phyloP scores from a whole-genome alignment of 1,140 invertebrate species.

The Dendrolimus kikuchii region DNA sequence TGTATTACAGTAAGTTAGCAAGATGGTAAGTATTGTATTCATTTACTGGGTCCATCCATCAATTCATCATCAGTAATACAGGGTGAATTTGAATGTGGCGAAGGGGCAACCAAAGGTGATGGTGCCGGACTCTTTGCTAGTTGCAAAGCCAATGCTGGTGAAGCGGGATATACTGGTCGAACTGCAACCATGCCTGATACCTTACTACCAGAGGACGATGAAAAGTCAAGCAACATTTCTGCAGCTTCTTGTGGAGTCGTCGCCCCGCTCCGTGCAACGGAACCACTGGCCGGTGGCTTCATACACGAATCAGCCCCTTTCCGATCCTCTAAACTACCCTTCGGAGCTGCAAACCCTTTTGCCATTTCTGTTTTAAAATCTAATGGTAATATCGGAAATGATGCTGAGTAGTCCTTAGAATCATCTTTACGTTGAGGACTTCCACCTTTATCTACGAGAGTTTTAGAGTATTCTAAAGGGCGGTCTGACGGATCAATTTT shows the following conservation, averaged over 20 bases:
- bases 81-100: conserved; percentile 84
- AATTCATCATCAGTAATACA: conserved; percentile 91
- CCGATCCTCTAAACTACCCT: conserved; percentile 54
- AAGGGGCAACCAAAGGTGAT: conserved; percentile 78
- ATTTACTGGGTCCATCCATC: conserved; percentile 86
- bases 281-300: conserved; percentile 57
- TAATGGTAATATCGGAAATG: conserved; percentile 53
- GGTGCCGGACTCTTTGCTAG: conserved; percentile 86
- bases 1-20: no score
- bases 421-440: conserved; percentile 57
- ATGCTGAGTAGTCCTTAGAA: conserved; percentile 43
- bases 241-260: conserved; percentile 74
- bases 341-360: conserved; percentile 59
- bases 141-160: conserved; percentile 82
- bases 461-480: conserved; percentile 44
- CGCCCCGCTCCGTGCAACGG: conserved; percentile 49
- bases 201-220: conserved; percentile 71
- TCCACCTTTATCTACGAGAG: conserved; percentile 50
- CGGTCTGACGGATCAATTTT: conserved; percentile 44
- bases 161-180: conserved; percentile 74
- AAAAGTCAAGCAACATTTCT: conserved; percentile 78
- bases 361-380: conserved; percentile 62
- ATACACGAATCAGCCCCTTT: conserved; percentile 60
- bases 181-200: conserved; percentile 67
- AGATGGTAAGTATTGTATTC: no score